Evolutionary conservation across 2,888 invertebrate species (phyloP), one percentile per base, ranked within the genome.

Genomic region (Tachystola acroxantha): DNA sequence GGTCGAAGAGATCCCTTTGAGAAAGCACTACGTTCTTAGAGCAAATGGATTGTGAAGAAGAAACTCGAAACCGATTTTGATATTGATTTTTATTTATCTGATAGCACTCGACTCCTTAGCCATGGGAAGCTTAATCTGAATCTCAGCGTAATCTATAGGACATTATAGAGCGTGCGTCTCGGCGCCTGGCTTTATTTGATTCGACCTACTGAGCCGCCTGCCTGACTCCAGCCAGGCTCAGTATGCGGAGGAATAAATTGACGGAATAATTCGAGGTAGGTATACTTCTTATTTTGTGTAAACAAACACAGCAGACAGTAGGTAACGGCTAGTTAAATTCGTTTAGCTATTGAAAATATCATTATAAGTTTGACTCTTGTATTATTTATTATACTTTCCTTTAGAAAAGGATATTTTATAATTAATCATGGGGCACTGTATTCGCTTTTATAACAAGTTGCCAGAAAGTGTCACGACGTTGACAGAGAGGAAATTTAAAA

Each of bases 41-140:
- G 77, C 76, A 85, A 85, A 86, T 86, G 85, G 84, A 79, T 82
- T 84, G 85, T 81, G 65, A 80, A 73, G 64, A 71, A 68, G 75
- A 72, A 78, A 77, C 71, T 76, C 71, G 50, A 62, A 69, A 77
- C 68, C 73, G 70, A 79, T 79, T 77, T 63, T 62, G 71, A 78
- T 80, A 85, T 85, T 76, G 82, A 82, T 81, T 85, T 81, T 80
- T 84, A 80, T 81, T 82, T 79, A 76, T 63, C 60, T 54, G 59
- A 67, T 68, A 64, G 56, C 61, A 55, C 64, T 59, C 54, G 52
- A 45, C 41, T 44, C 35, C 37, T 45, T 47, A 44, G 43, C 41
- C 45, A 42, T 12, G 24, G 45, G 40, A 45, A 50, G 53, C 47
- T 57, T 72, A 63, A 70, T 72, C 64, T 58, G 48, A 57, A 53